Evolutionary conservation across 2,113 vertebrate genomes (phyloP).

Genomic region (Tetrao urogallus): DNA sequence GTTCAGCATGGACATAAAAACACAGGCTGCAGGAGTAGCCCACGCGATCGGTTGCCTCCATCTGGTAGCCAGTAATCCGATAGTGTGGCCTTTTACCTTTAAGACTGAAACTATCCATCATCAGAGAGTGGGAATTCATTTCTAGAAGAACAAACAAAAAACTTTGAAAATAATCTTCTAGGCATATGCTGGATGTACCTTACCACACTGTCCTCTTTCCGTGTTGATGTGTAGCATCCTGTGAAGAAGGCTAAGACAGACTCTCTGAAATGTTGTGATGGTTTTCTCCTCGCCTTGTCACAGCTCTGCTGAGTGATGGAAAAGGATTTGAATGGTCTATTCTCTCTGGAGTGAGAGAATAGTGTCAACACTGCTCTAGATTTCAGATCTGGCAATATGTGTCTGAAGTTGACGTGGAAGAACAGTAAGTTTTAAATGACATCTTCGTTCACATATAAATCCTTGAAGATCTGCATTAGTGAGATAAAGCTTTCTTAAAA

Average conservation of each 20-base stretch:
- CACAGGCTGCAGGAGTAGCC: neutral
- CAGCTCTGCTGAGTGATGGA: slow-evolving; percentile 70
- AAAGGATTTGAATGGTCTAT: slow-evolving; percentile 68
- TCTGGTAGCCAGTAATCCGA: slow-evolving; percentile 65
- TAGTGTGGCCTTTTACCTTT: slow-evolving; percentile 61
- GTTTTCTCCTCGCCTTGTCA: slow-evolving; percentile 78
- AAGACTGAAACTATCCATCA: slow-evolving; percentile 68
- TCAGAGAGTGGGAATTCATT: slow-evolving; percentile 66
- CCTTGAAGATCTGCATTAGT: slow-evolving; percentile 16
- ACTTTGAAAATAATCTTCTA: slow-evolving; percentile 75
- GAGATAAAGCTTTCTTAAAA: slow-evolving; percentile 48
- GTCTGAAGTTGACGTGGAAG: slow-evolving; percentile 52
- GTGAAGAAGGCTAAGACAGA: slow-evolving; percentile 69
- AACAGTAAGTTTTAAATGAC: slow-evolving; percentile 42
- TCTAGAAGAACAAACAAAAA: slow-evolving; percentile 61
- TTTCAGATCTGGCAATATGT: slow-evolving; percentile 66
- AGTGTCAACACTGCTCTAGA: slow-evolving; percentile 76
- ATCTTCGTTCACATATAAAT: slow-evolving; percentile 50
- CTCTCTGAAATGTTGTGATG: slow-evolving; percentile 59
- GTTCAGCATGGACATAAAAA: neutral
- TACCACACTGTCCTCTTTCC: slow-evolving; percentile 39
- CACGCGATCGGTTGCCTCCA: neutral
- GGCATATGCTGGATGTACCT: slow-evolving; percentile 49
- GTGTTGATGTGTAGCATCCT: slow-evolving; percentile 70
- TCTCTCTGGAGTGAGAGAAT: slow-evolving; percentile 67